Evolutionary conservation across 30 jellyfish, hydroid and myxozoan genomes (phyloP), one percentile per base, ranked within the genome.

Genomic region (Cassiopea andromeda): DNA sequence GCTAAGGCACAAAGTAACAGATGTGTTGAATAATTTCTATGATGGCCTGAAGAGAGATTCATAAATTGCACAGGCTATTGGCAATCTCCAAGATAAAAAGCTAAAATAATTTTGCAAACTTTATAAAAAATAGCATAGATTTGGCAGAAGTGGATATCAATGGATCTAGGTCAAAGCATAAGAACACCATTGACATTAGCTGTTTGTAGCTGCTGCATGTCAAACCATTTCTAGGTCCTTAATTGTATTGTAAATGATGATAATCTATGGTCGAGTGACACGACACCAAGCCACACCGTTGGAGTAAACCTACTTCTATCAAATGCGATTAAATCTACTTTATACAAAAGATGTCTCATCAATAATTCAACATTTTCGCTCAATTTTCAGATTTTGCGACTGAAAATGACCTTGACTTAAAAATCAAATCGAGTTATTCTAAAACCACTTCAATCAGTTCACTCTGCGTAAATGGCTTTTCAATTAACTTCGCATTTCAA

Each of bases 351-450:
- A 61, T 81, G 47, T 57, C 44, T 49, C 50, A 16, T 81, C 48
- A 81, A 81, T 81, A 14, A 81, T 81, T 81, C 80, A 81, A 1
- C 17, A 49, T 18, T 54, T 38, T 48, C 67, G 82, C 27, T 81
- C 81, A 69, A 81, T 27, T 81, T 81, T 81, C 90, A 81, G 90
- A 81, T 81, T 81, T 81, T 75, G 80, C 80, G 67, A 48, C 90
- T 70, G 69, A n/a, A 72, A 67, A 81, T 81, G 90, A 81, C 90
- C 90, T 70, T 81, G 13, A 77, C 76, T n/a, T 54, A 12, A n/a
- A 81, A 81, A 81, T 81, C 90, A 81, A 81, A 81, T 81, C 90
- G 90, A 69, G 57, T 81, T 60, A 43, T 60, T 81, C 75, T 59
- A 60, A 81, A 54, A 81, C 71, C 16, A 44, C 57, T 66, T 69